Evolutionary conservation across 2,113 vertebrate species (phyloP), one percentile per base, ranked within the genome.

Genomic region (Strix aluco): DNA sequence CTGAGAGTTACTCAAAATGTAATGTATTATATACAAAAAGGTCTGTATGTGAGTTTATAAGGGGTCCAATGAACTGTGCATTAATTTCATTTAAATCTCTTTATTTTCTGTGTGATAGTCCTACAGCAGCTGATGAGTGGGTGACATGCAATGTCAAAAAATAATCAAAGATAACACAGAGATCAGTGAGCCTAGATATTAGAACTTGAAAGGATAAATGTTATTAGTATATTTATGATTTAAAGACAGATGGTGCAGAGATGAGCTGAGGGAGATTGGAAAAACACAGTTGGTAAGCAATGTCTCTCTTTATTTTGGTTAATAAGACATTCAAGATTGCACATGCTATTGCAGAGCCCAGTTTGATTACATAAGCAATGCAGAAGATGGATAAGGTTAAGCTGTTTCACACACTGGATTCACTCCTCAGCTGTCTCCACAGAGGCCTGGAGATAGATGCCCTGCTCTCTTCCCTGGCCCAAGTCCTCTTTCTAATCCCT

Each of bases 191-290:
- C 13, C 30, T 70, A 87, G 62, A 46, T 5, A 92, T 88, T 70
- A 81, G 51, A 84, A 62, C 40, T 77, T 80, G 22, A 82, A 88
- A 85, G 59, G 30, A 90, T 82, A 90, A 46, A 80, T 72, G 80
- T 91, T 91, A 73, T 91, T 72, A 81, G 52, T 81, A 54, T 90
- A 67, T 74, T 88, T 93, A 73, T 79, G 73, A 88, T 81, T 78
- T 91, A 85, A 88, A 91, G 54, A 86, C 84, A 95, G 92, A 93
- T 88, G 81, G 81, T 89, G 42, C 29, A 42, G 36, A 62, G 55
- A 9, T 54, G 75, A 93, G 70, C 46, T 0, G 3, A 61, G 52
- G 9, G 57, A 94, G 29, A 69, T 2, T 88, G 69, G 30, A 90
- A 93, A 80, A 95, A 84, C 44, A 54, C 23, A 65, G 30, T 78